Evolutionary conservation across 1,140 invertebrate species (phyloP), one percentile per base, ranked within the genome.

Genomic region (Periplaneta americana): DNA sequence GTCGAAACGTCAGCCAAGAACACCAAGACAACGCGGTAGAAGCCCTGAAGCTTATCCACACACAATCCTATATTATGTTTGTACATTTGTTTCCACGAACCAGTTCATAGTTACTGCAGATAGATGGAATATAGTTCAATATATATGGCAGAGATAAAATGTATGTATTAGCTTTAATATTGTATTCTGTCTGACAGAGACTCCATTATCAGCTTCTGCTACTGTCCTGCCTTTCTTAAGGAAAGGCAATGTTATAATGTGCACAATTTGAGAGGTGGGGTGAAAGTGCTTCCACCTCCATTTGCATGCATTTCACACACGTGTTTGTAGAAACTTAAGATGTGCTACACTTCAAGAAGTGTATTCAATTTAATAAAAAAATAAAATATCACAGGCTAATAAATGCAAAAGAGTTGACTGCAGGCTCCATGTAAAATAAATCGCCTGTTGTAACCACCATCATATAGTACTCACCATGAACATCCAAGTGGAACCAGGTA

Each of bases 401-500:
- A 66, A 66, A 66, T 28, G n/a, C n/a, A 66, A 66, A n/a, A 66
- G 22, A n/a, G 8, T n/a, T 22, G 17, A 15, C 10, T 48, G 39
- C 39, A 48, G 48, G 48, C 48, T 66, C 8, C 48, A 66, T n/a
- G 48, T 28, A 1, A n/a, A 66, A n/a, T 66, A 66, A 2, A 28
- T 66, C n/a, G 15, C 6, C 39, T 48, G 11, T 48, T 28, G 22
- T 66, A n/a, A 28, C 48, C 6, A 28, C 48, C 48, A 66, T 66
- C 28, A 28, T 28, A n/a, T 8, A 28, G 3, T 36, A 88, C 90
- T 90, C 86, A 94, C 93, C 92, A 90, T 98, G 97, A 86, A 98
- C 97, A 90, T 98, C 96, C 86, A 99, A 92, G 89, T 98, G 96
- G 89, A 98, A 97, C 97, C 97, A 98, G 85, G 97, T 98, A 84